Base-by-base conservation (phyloP, 2,888 invertebrate species). In the Hypomecis punctinalis region DNA sequence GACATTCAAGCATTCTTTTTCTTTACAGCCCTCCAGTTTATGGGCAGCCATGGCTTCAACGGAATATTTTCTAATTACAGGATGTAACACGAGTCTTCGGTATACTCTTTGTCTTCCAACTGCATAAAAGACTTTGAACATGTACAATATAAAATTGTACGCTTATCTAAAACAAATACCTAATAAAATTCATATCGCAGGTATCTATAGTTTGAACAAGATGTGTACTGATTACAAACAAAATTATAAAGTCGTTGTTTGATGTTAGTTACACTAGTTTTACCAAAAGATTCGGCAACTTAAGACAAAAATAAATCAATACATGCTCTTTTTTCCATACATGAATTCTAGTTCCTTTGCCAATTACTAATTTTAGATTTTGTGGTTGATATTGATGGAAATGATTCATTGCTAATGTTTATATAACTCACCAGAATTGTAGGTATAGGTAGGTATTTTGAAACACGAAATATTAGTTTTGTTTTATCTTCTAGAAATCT, bases 1-100 rank as follows among this genome's bases (percentile, higher is more conserved):
- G 2, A 83, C 84, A 6, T 65, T 42, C 48, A 84, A 63, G 68
- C 84, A 83, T 53, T 88, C 85, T 47, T 83, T 86, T 37, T 74
- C 73, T 48, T 72, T 77, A 68, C 82, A 83, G 10, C 56, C 71
- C 40, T 85, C 84, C 85, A 89, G 86, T 49, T 74, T 73, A 33
- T 5, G 61, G 5, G 51, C 49, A 46, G 37, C 54, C 42, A 48
- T 33, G 23, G 33, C 36, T 53, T 43, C 46, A 61, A 55, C 59
- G 36, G 66, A 70, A 47, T 70, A 59, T 54, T 70, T 69, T 47
- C 52, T 63, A 65, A 68, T 54, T 58, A 67, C 59, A 57, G 66
- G 61, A 66, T 68, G 72, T 47, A 70, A 75, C 61, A 71, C 63
- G 54, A 68, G 54, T 76, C 68, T 77, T 70, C 70, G 71, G 62